phyloP scores from a whole-genome alignment of 2,888 invertebrate genomes.

The Trichogramma evanescens region DNA sequence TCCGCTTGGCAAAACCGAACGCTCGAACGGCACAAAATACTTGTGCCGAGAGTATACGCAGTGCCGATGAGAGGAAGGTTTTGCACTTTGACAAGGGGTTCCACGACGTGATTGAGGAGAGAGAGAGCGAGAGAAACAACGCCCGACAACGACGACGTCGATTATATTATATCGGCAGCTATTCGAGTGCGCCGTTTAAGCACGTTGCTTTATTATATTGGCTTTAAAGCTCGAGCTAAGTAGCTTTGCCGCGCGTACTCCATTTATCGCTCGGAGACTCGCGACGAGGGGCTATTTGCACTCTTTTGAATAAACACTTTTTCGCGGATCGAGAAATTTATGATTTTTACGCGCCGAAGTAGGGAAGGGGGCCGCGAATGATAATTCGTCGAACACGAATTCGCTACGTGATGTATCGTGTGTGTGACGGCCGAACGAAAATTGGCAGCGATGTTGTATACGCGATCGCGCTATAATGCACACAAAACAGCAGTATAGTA shows the following conservation, averaged over 20 bases:
- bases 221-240: no score
- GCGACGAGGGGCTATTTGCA: no score
- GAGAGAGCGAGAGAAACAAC: conserved; percentile 6
- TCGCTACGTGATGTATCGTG: conserved; percentile 3
- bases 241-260: no score
- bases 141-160: conserved; percentile 22
- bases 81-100: background rate
- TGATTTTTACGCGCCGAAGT: no score
- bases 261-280: no score
- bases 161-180: conserved; percentile 17
- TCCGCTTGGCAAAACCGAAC: conserved; percentile 26
- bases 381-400: no score
- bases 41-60: background rate
- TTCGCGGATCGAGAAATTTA: no score
- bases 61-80: background rate
- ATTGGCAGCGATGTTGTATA: background rate
- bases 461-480: background rate
- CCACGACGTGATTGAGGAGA: conserved; percentile 5
- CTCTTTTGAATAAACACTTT: no score
- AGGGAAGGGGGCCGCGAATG: no score
- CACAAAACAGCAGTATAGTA: no score
- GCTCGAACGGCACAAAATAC: background rate
- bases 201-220: background rate
- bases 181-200: conserved; percentile 20
- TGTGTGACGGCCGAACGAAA: background rate